Evolutionary conservation across 2,888 invertebrate species (phyloP), one percentile per base, ranked within the genome.

Genomic region (Allophyes oxyacanthae): DNA sequence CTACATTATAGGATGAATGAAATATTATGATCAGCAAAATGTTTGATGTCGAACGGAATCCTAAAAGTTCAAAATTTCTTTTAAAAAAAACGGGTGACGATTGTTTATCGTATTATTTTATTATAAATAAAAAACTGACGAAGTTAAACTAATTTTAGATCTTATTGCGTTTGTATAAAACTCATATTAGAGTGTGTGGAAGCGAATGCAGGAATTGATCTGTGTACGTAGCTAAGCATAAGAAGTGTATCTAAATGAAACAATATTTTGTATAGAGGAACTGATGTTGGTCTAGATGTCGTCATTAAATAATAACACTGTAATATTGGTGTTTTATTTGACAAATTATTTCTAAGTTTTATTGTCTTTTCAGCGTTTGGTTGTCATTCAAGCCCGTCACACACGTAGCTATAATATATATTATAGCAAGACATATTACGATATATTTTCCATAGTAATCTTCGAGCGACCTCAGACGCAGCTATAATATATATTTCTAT

Each of bases 251-350:
- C 80, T 79, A 84, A 84, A 84, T 79, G 72, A 84, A 79, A 76
- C 64, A 79, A 82, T 83, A 82, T 89, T 90, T 90, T 90, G 84
- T 90, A 89, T 90, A 89, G 87, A 81, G 74, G 78, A 81, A 78
- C 67, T 52, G 73, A 75, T 79, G 79, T 82, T 83, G 67, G 68
- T 78, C 80, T 88, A 84, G 81, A 81, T 81, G 81, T 84, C 81
- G 81, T 82, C 74, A 87, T 82, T 86, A 89, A 86, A 85, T 79
- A 73, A 78, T 58, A 75, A 78, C 68, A 69, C 68, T 79, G 51
- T 57, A 77, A 48, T 50, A 62, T 53, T 61, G 28, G 59, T 56
- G 66, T 83, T 82, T 83, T 62, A 78, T 77, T 80, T 7, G 6
- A 25, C 2, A 2, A 4, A 15, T 32, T 32, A 32, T 32, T 32